phyloP scores from a whole-genome alignment of 2,113 vertebrate species.

The Columba janthina region DNA sequence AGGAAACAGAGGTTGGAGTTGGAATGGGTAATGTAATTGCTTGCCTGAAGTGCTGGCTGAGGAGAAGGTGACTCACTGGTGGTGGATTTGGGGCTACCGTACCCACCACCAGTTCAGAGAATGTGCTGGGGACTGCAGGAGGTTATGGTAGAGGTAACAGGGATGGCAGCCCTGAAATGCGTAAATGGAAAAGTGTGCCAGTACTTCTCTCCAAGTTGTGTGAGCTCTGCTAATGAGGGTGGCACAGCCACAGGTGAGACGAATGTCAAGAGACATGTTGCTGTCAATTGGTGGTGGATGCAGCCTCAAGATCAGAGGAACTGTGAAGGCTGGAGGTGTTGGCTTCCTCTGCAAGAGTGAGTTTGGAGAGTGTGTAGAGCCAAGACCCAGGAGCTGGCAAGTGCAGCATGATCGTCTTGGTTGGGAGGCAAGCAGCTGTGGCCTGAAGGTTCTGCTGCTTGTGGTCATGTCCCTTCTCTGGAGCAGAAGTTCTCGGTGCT shows the following conservation, averaged over 20 bases:
- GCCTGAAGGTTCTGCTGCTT: not conserved
- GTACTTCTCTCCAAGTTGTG: not conserved
- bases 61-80: not conserved
- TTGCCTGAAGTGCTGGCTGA: not conserved
- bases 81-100: not conserved
- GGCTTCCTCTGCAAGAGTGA: not conserved
- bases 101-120: not conserved
- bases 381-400: accelerated
- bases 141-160: not conserved
- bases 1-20: not conserved
- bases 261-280: accelerated
- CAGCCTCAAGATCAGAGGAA: not conserved
- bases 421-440: not conserved
- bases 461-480: not conserved
- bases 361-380: not conserved
- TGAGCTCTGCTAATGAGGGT: not conserved
- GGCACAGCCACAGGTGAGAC: not conserved
- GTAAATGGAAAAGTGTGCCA: accelerated
- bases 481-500: not conserved
- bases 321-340: not conserved
- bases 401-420: accelerated
- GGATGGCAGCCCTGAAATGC: not conserved
- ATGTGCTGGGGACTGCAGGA: accelerated
- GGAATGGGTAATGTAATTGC: not conserved
- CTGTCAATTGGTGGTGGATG: not conserved